phyloP scores from a whole-genome alignment of 2,113 vertebrate genomes.

The Chloebia gouldiae region DNA sequence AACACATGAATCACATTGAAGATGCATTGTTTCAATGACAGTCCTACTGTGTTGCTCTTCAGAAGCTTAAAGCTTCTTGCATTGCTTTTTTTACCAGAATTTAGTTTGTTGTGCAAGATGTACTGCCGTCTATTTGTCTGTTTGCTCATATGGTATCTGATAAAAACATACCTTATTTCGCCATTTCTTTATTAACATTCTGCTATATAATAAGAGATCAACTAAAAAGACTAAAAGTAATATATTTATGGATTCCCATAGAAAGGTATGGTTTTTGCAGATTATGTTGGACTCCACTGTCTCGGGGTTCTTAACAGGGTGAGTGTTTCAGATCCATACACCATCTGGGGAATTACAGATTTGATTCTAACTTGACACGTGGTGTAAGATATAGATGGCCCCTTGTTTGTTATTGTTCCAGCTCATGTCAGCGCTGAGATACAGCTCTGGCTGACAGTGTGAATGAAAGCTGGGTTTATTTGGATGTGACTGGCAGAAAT shows the following conservation, averaged over 20 bases:
- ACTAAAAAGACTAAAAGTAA: neutral
- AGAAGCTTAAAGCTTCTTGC: neutral
- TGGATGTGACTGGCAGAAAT: neutral
- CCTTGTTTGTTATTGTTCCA: neutral
- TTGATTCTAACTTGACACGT: neutral
- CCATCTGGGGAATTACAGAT: neutral
- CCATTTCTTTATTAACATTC: neutral
- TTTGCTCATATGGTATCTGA: neutral
- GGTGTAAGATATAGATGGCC: neutral
- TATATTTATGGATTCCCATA: neutral
- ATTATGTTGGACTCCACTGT: neutral
- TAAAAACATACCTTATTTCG: neutral
- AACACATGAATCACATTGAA: neutral
- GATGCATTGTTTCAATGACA: neutral
- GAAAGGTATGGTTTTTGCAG: neutral
- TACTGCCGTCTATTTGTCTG: neutral
- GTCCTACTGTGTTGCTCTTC: neutral
- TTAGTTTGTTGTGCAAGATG: neutral
- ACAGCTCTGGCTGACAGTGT: neutral
- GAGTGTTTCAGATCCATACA: neutral
- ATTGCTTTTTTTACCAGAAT: neutral
- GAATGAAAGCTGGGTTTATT: neutral
- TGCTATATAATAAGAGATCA: neutral
- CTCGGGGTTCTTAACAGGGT: neutral
- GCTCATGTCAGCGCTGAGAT: fast-evolving